Evolutionary conservation across 2,888 invertebrate genomes (phyloP), one percentile per base, ranked within the genome.

Genomic region (Pseudococcus longispinus): DNA sequence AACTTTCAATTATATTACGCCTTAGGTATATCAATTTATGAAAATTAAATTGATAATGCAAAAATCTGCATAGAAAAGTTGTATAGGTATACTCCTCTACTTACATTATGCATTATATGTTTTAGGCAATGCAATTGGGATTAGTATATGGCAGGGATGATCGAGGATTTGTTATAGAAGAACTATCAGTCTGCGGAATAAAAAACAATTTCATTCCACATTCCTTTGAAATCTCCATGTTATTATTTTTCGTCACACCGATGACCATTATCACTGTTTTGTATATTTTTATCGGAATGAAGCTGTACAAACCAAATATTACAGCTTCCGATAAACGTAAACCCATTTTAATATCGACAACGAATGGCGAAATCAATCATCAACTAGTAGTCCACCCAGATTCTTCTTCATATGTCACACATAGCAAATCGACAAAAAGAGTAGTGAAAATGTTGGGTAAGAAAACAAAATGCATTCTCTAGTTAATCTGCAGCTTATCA

Each of bases 381-480:
- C 92, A 60, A 85, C 23, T 83, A 32, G 46, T 85, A 44, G n/a
- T 87, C 77, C 77, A 87, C 42, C 74, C 60, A 2, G 18, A 74
- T 44, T 60, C 83, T 13, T 70, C 74, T 5, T 70, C 83, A 3
- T 83, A 84, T 26, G 77, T 65, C 3, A 70, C 74, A 55, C 84
- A 77, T 26, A 88, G 89, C 88, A 93, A 93, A 89, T 94, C 94
- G 0, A 94, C 94, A 0, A 93, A 92, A 87, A 91, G 94, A 88
- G 95, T 95, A 32, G 91, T 95, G 18, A 94, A 94, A 91, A 95
- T 95, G 95, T 91, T 95, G 87, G 94, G 95, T 95, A 90, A 93
- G 94, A 91, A 87, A n/a, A 13, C n/a, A n/a, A 55, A 55, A 37
- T 37, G 37, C 8, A 4, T 37, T 37, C 4, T 37, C 0, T 37